Conservation (phyloP, 2,888 invertebrate genomes). For the Hemaris fuciformis region DNA sequence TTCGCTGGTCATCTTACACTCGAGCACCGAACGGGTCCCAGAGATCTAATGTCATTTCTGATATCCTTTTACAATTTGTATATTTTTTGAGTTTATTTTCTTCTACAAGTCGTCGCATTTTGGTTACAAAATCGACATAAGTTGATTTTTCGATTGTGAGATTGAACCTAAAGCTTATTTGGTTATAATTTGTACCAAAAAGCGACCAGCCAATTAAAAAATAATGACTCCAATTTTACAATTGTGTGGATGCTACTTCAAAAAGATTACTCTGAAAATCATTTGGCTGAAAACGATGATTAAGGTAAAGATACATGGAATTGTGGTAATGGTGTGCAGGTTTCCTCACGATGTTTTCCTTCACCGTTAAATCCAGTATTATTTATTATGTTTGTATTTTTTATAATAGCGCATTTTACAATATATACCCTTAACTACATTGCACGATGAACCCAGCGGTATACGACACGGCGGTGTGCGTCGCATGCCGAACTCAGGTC, state of each 20-base stretch:
- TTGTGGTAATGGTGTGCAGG: too few relatives aligned
- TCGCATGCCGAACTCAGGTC: constrained; percentile 89
- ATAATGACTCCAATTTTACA: too few relatives aligned
- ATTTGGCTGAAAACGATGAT: too few relatives aligned
- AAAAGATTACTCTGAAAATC: too few relatives aligned
- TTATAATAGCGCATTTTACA: neutral
- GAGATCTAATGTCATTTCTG: constrained; percentile 95
- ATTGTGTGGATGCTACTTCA: too few relatives aligned
- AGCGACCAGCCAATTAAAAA: too few relatives aligned
- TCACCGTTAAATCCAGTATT: too few relatives aligned
- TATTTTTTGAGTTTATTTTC: neutral
- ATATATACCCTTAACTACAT: constrained; percentile 8
- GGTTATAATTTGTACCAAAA: too few relatives aligned
- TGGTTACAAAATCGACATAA: neutral
- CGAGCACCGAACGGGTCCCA: constrained; percentile 94
- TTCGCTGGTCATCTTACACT: constrained; percentile 97
- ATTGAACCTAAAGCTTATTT: too few relatives aligned
- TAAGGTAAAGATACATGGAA: too few relatives aligned
- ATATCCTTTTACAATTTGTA: constrained; percentile 83
- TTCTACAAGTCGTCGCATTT: neutral
- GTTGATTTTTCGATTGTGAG: too few relatives aligned
- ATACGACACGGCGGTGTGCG: constrained; percentile 88
- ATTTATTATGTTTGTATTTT: neutral
- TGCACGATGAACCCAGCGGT: constrained; percentile 93
- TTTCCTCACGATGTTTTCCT: too few relatives aligned